A percentile compares a stretch with the other conserved stretches of the same genome.
Conservation (phyloP, 2,888 invertebrate species). For the Clostera curtula region DNA sequence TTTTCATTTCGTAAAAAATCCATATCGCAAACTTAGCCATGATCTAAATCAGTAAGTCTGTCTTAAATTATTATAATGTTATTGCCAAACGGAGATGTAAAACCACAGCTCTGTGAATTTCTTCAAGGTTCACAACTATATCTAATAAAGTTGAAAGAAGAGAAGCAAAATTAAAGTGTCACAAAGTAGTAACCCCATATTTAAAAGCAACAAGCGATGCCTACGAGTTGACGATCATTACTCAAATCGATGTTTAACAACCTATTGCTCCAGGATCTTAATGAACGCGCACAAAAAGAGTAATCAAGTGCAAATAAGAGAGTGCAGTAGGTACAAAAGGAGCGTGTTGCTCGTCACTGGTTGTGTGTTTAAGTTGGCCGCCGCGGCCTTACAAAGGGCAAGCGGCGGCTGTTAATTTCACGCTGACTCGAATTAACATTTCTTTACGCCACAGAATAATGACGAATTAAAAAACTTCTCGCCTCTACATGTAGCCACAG, state of each 20-base stretch:
- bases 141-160: slow-evolving; percentile 9
- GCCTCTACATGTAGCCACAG: slow-evolving; percentile 65
- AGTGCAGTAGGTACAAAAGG: slow-evolving; percentile 57
- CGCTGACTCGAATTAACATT: slow-evolving; percentile 76
- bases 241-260: slow-evolving; percentile 66
- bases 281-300: slow-evolving; percentile 65
- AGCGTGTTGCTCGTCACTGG: slow-evolving; percentile 66
- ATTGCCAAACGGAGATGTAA: too few relatives aligned
- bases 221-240: slow-evolving; percentile 41
- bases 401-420: slow-evolving; percentile 74
- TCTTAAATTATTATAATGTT: too few relatives aligned
- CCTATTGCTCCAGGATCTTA: slow-evolving; percentile 48
- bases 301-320: slow-evolving; percentile 71
- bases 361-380: slow-evolving; percentile 71
- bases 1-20: too few relatives aligned
- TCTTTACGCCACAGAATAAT: slow-evolving; percentile 76
- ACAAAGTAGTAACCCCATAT: slow-evolving; percentile 35
- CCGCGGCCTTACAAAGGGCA: slow-evolving; percentile 68
- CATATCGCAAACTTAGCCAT: too few relatives aligned
- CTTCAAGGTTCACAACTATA: slow-evolving; percentile 4
- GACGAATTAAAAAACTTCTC: slow-evolving; percentile 73
- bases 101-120: too few relatives aligned
- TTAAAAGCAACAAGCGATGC: slow-evolving; percentile 35
- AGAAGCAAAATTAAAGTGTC: slow-evolving; percentile 29
- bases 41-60: too few relatives aligned